These are phyloP conservation scores for Drosophila neotestacea DNA, from an alignment of 2,888 invertebrate genomes.

Conservation along the genomic window DNA sequence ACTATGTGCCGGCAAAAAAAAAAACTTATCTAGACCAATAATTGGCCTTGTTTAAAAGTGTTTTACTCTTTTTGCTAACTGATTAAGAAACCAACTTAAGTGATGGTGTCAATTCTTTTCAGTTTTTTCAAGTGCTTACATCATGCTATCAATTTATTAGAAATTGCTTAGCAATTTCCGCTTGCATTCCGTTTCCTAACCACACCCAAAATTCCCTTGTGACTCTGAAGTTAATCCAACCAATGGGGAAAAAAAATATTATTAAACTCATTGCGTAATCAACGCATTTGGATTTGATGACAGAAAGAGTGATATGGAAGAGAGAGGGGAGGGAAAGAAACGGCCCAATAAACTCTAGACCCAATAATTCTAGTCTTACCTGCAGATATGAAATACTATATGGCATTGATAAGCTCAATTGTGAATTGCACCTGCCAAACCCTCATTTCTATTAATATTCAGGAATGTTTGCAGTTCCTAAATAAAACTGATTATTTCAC, in stretches of 20 bases:
- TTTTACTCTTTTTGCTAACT: slow-evolving; percentile 1
- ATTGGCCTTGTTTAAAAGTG: slow-evolving; percentile 24
- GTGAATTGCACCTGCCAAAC: slow-evolving; percentile 52
- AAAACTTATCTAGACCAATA: slow-evolving; percentile 24
- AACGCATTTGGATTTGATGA: slow-evolving; percentile 52
- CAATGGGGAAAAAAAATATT: slow-evolving; percentile 3
- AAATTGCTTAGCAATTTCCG: slow-evolving; percentile 35
- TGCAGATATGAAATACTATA: slow-evolving; percentile 58
- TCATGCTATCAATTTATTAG: slow-evolving; percentile 30
- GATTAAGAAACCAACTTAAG: slow-evolving; percentile 22
- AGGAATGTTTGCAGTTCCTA: slow-evolving; percentile 11
- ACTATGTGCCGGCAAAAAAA: not conserved
- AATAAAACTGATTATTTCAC: not conserved
- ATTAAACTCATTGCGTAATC: slow-evolving; percentile 56
- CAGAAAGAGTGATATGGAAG: slow-evolving; percentile 9
- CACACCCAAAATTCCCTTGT: slow-evolving; percentile 13
- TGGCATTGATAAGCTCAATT: slow-evolving; percentile 58
- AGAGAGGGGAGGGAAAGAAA: not conserved
- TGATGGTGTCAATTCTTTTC: slow-evolving; percentile 14
- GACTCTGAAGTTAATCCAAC: slow-evolving; percentile 15
- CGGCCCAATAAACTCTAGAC: slow-evolving; percentile 35
- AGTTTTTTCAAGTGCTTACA: slow-evolving; percentile 45
- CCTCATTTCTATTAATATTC: slow-evolving; percentile 19
- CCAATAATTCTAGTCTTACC: slow-evolving; percentile 49
- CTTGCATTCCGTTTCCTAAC: slow-evolving; percentile 23